Base-by-base conservation (phyloP, 1,140 invertebrate genomes). In the Schlechtendalia chinensis region DNA sequence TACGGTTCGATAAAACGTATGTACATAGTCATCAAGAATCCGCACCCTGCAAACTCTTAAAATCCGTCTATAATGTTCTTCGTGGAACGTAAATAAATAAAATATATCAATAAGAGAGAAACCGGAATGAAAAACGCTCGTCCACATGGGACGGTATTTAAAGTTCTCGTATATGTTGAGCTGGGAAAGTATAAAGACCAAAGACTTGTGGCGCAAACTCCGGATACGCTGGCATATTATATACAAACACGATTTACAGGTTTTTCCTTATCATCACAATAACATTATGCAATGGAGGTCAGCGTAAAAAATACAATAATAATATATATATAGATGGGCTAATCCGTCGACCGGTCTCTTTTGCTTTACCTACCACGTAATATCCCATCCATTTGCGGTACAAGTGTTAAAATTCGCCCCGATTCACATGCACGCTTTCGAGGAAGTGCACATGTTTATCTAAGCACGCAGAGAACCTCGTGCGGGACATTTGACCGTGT, bases 391-490 rank as follows among this genome's bases (percentile, higher is more conserved):
- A 50, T 69, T 69, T 50, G 69, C 8, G 24, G 19, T 72, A n/a
- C 69, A 72, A 72, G 69, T 72, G 69, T 50, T 24, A 6, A 53
- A 53, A 47, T 63, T 79, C 58, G 39, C 75, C 53, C 58, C 75
- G 17, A 61, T 79, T 79, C 75, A 63, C 45, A 79, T 59, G 39
- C 39, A 47, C 50, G 10, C 19, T 29, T 54, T 11, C 39, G 14
- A 79, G 75, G 58, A 79, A 79, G 58, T 77, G 22, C 22, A 8
- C 54, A 47, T 79, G 58, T 79, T 79, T 79, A n/a, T 79, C 22
- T 63, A 79, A 79, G 75, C 75, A 47, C 39, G 75, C 75, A 63
- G 75, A 63, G 75, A 63, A 79, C 58, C 75, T 12, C 58, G 45
- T 50, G 58, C 75, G 45, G 75, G 75, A 79, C 58, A 63, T 79